A percentile compares a stretch with the other conserved stretches of the same genome.
Evolutionary conservation across 2,113 vertebrate species (phyloP).

Genomic region (Notechis scutatus): DNA sequence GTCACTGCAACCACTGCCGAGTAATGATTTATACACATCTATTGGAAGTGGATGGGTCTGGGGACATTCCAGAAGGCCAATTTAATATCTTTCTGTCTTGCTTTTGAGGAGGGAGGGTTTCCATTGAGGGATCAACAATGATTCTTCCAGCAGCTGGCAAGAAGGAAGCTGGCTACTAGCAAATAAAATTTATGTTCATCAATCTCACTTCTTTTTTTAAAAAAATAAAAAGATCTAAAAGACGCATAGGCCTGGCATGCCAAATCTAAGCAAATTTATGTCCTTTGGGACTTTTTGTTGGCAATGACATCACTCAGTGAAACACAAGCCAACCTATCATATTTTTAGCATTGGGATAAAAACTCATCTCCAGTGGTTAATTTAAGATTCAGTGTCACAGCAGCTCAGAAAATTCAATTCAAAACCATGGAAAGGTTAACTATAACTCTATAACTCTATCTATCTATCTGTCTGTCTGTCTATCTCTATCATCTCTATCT

Average conservation of each 20-base stretch:
- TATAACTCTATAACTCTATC: neutral
- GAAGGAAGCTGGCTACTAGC: neutral
- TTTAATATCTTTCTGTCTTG: slow-evolving; percentile 26
- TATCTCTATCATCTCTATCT: too few species aligned
- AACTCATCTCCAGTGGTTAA: neutral
- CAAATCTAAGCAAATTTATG: neutral
- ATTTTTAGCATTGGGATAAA: neutral
- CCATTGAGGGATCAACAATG: slow-evolving; percentile 16
- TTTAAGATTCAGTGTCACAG: neutral
- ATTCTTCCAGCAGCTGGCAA: neutral
- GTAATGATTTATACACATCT: neutral
- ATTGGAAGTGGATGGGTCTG: slow-evolving; percentile 15
- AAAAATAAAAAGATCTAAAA: neutral
- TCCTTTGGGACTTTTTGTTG: neutral
- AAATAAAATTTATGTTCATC: neutral
- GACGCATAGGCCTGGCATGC: neutral
- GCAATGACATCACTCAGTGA: neutral
- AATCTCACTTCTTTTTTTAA: neutral
- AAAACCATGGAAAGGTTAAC: neutral
- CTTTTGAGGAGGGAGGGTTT: neutral
- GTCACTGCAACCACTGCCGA: slow-evolving; percentile 18
- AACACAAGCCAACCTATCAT: neutral
- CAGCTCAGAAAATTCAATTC: neutral
- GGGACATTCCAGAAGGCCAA: slow-evolving; percentile 17
- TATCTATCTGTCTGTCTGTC: neutral